Conservation (phyloP, 2,797 vertebrate species). For the Macropus fuliginosus region DNA sequence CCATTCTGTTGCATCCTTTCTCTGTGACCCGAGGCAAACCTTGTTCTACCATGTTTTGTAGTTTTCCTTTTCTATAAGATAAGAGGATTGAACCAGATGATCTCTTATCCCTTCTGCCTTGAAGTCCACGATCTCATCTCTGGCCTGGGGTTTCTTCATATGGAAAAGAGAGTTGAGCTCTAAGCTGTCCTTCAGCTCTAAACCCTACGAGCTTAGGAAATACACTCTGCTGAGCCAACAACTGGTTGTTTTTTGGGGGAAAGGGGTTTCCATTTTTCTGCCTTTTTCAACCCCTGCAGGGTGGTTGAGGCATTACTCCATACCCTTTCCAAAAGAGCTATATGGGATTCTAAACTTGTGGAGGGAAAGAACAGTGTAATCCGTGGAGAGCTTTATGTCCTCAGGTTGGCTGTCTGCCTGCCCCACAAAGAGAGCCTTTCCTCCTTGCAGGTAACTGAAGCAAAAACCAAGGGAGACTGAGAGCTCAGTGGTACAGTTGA, state of each 20-base stretch:
- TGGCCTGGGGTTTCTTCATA: background rate
- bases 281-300: too few species aligned
- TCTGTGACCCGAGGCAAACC: background rate
- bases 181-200: background rate
- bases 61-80: background rate
- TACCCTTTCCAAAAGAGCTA: too few species aligned
- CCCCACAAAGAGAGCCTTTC: background rate
- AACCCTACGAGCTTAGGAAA: background rate
- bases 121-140: background rate
- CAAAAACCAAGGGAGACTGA: background rate
- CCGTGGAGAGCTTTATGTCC: too few species aligned
- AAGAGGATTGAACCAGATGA: too few species aligned
- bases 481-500: background rate
- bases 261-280: too few species aligned
- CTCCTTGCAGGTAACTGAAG: background rate
- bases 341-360: too few species aligned
- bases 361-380: too few species aligned
- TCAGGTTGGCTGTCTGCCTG: too few species aligned
- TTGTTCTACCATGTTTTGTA: background rate
- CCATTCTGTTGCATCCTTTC: background rate
- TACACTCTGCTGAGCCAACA: background rate
- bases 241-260: background rate
- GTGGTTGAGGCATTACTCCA: too few species aligned
- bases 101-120: background rate
- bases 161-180: background rate